phyloP scores from a whole-genome alignment of 2,888 invertebrate species.

The Gymnosoma rotundatum region DNA sequence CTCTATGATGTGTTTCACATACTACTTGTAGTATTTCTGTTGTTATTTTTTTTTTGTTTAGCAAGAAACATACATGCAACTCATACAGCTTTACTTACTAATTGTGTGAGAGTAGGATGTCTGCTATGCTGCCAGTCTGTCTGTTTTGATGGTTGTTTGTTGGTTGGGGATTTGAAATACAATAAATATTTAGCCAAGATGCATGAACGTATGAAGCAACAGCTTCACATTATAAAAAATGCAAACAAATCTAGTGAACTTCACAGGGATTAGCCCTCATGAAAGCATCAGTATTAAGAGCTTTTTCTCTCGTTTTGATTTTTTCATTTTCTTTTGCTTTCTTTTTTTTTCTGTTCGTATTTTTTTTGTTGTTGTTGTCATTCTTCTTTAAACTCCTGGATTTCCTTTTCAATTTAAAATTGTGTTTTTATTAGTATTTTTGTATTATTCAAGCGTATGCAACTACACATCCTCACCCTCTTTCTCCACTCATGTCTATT shows the following conservation, averaged over 20 bases:
- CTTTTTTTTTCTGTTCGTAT: no score
- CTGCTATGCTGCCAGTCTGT: slow-evolving; percentile 60
- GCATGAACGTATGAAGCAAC: slow-evolving; percentile 53
- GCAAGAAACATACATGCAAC: slow-evolving; percentile 7
- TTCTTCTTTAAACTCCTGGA: slow-evolving; percentile 39
- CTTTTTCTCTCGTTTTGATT: slow-evolving; percentile 74
- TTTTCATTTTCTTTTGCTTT: slow-evolving; percentile 4
- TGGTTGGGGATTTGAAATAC: slow-evolving; percentile 62
- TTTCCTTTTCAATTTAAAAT: slow-evolving; percentile 56
- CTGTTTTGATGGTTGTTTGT: slow-evolving; percentile 64
- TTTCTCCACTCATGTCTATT: no score
- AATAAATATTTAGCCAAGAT: slow-evolving; percentile 36
- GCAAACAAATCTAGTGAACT: slow-evolving; percentile 79
- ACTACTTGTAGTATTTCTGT: slow-evolving; percentile 12
- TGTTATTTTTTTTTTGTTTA: slow-evolving; percentile 17
- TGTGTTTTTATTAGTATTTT: slow-evolving; percentile 14
- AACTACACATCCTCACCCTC: no score
- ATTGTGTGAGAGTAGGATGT: slow-evolving; percentile 34
- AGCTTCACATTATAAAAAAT: slow-evolving; percentile 74
- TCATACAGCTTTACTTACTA: slow-evolving; percentile 33
- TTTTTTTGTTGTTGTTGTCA: slow-evolving; percentile 20
- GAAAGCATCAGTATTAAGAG: slow-evolving; percentile 82
- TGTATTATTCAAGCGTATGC: slow-evolving; percentile 11
- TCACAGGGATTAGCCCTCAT: slow-evolving; percentile 82
- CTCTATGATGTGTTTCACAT: slow-evolving; percentile 36